phyloP scores from a whole-genome alignment of 1,140 invertebrate genomes.

The Maconellicoccus hirsutus region DNA sequence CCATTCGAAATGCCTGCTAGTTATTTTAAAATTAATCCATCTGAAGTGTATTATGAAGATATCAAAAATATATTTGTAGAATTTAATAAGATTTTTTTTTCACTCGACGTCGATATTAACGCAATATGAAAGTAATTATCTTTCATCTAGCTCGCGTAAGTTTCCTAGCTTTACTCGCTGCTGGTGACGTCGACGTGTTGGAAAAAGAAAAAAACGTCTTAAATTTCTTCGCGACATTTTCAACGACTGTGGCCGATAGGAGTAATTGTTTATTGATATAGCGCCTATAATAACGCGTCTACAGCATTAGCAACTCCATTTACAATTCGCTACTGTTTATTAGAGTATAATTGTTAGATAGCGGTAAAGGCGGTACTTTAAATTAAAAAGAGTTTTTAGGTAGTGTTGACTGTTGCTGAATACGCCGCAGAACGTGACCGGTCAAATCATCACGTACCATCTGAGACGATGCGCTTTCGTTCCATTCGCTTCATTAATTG shows the following conservation, averaged over 20 bases:
- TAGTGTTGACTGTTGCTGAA: neutral
- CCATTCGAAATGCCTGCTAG: neutral
- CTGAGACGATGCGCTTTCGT: neutral
- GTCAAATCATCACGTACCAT: constrained; percentile 4
- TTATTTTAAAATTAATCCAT: constrained; percentile 10
- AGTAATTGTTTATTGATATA: neutral
- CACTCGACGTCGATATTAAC: neutral
- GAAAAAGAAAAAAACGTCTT: too few species aligned
- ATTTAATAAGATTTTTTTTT: neutral
- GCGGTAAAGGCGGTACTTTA: neutral
- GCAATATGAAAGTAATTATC: neutral
- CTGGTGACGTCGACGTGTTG: too few species aligned
- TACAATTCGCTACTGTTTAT: neutral
- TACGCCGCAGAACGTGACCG: neutral
- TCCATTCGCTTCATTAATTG: neutral
- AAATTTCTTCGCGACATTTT: too few species aligned
- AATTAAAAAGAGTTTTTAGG: constrained; percentile 9
- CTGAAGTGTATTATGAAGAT: neutral
- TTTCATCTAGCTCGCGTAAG: neutral
- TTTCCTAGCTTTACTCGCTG: too few species aligned
- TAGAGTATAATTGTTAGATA: constrained; percentile 9
- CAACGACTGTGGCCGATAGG: neutral
- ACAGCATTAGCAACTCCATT: too few species aligned
- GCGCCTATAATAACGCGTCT: neutral
- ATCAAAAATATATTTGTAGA: neutral